These are phyloP conservation scores for Hedychridium roseum DNA, from an alignment of 2,888 invertebrate species.

Conservation along the genomic window DNA sequence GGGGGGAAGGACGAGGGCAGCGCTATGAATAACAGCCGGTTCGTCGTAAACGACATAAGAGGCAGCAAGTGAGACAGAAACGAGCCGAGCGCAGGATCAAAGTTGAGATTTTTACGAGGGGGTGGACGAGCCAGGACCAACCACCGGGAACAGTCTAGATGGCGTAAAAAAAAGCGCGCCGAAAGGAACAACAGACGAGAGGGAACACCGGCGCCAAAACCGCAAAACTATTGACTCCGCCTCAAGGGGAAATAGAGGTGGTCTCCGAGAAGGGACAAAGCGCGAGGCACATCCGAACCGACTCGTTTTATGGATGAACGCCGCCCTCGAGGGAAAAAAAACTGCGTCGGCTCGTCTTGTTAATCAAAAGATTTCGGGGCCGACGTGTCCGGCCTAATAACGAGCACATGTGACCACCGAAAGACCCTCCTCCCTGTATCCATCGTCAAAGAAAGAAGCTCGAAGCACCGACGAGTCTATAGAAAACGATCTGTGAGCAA, in stretches of 20 bases:
- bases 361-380: slow-evolving; percentile 36
- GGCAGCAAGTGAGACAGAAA: slow-evolving; percentile 19
- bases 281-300: background rate
- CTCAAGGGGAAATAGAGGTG: slow-evolving; percentile 24
- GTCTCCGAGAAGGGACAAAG: slow-evolving; percentile 39
- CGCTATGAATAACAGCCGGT: slow-evolving; percentile 27
- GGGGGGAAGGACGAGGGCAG: slow-evolving; percentile 18
- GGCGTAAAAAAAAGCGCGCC: slow-evolving; percentile 18
- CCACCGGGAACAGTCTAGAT: slow-evolving; percentile 23
- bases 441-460: no score
- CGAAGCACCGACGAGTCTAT: no score
- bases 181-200: slow-evolving; percentile 29
- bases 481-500: no score
- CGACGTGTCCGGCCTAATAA: slow-evolving; percentile 37
- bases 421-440: no score
- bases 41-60: slow-evolving; percentile 19
- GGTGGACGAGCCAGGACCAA: slow-evolving; percentile 6
- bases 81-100: slow-evolving; percentile 24
- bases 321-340: slow-evolving; percentile 19
- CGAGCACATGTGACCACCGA: slow-evolving; percentile 39
- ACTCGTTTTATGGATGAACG: no score
- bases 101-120: slow-evolving; percentile 26
- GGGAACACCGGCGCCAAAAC: slow-evolving; percentile 20
- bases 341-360: slow-evolving; percentile 32
- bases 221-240: slow-evolving; percentile 30